Percentiles rank a stretch among this genome's conserved stretches.
These are phyloP conservation scores for Phataginus tricuspis DNA, from an alignment of 2,797 vertebrate species.

Conservation along the genomic window DNA sequence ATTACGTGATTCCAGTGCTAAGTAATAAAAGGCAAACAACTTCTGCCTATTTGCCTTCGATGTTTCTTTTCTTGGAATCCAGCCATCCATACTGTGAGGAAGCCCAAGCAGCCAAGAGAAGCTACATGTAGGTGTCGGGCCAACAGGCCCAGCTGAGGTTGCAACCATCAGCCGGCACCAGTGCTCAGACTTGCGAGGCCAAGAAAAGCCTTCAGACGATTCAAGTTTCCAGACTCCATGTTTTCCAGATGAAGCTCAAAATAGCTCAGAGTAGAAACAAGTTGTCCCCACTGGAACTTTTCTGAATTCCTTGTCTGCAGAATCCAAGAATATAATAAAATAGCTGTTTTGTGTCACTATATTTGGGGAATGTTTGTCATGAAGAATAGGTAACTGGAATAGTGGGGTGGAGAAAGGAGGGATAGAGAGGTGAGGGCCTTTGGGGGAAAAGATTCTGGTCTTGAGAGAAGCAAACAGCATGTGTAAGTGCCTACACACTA, in stretches of 20 bases:
- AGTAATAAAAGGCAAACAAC: neutral
- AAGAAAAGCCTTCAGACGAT: neutral
- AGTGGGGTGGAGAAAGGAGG: neutral
- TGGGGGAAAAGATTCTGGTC: neutral
- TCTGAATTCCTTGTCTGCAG: neutral
- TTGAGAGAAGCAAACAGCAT: neutral
- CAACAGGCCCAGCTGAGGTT: neutral
- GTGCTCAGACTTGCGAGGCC: neutral
- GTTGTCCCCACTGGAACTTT: neutral
- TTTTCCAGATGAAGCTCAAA: neutral
- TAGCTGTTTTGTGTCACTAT: neutral
- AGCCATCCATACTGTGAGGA: neutral
- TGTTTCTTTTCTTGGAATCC: neutral
- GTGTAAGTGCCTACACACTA: too few relatives aligned
- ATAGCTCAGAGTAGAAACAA: neutral
- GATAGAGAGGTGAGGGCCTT: rapidly evolving
- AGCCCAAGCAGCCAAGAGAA: neutral
- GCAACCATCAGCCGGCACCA: neutral
- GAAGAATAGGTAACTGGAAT: neutral
- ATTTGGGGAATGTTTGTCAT: neutral
- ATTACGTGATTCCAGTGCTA: neutral
- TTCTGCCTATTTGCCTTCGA: neutral
- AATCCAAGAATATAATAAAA: neutral
- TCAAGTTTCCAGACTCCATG: neutral
- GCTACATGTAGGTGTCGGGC: neutral